Percentiles rank a stretch among this genome's conserved stretches.
Conservation (phyloP, 2,797 vertebrate species). For the Urosaurus nigricauda region DNA sequence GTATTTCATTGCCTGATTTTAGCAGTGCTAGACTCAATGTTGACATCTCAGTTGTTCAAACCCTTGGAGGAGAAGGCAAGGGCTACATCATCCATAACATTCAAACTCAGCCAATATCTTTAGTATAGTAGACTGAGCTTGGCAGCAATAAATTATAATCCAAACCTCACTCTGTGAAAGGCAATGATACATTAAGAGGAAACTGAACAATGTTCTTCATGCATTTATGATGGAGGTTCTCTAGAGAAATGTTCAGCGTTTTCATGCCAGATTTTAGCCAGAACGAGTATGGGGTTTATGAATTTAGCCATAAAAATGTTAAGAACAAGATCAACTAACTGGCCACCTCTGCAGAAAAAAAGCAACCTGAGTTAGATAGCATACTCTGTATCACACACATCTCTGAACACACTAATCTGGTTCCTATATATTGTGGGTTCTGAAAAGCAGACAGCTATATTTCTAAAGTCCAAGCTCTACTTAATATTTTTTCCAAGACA, state of each 20-base stretch:
- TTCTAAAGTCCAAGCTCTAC: neutral
- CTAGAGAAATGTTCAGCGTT: neutral
- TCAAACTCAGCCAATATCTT: neutral
- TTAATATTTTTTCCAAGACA: neutral
- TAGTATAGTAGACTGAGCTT: neutral
- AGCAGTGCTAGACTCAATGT: neutral
- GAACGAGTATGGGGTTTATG: no score
- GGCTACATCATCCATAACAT: neutral
- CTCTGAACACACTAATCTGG: neutral
- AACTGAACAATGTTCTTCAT: neutral
- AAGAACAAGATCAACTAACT: no score
- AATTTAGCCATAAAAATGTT: no score
- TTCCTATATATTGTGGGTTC: no score
- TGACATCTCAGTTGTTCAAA: neutral
- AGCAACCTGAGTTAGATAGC: neutral
- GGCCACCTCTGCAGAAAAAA: neutral
- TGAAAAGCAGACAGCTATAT: no score
- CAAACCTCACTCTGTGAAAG: neutral
- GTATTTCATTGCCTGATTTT: neutral
- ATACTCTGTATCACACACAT: neutral
- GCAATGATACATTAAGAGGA: neutral
- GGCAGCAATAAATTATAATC: neutral
- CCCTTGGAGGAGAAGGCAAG: neutral
- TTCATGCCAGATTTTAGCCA: neutral
- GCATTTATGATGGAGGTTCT: neutral